Evolutionary conservation across 2,888 invertebrate genomes (phyloP).

Genomic region (Yponomeuta sedellus): DNA sequence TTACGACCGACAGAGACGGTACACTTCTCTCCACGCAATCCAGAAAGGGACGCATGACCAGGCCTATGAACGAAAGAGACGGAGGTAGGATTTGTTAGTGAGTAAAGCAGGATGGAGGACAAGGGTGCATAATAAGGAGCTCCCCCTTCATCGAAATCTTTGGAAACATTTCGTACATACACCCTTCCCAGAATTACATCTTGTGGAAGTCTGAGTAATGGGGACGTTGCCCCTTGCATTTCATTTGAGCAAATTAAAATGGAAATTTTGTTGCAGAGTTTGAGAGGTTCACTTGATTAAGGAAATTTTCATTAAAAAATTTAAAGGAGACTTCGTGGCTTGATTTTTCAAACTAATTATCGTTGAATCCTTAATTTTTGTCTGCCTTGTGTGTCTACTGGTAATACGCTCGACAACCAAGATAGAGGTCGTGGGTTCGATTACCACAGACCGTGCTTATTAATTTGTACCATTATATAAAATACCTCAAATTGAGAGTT

Average conservation of each 20-base stretch:
- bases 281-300: background rate
- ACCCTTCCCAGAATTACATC: constrained; percentile 12
- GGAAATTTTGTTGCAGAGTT: constrained; percentile 31
- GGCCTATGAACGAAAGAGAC: constrained; percentile 2
- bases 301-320: background rate
- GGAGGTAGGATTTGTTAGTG: background rate
- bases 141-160: constrained; percentile 5
- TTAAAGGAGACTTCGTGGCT: background rate
- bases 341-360: background rate
- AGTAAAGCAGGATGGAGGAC: background rate
- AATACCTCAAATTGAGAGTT: no score
- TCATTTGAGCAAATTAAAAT: constrained; percentile 28
- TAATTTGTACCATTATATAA: no score
- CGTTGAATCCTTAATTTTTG: background rate
- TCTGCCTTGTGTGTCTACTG: no score
- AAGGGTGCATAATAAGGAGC: constrained; percentile 8
- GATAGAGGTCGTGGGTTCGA: no score
- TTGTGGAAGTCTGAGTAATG: constrained; percentile 10
- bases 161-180: background rate
- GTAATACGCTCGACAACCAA: no score
- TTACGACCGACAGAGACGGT: constrained; percentile 33
- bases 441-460: no score
- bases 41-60: background rate
- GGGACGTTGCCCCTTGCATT: constrained; percentile 9
- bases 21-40: background rate